Evolutionary conservation across 2,888 invertebrate genomes (phyloP).

Genomic region (Steinernema hermaphroditum): DNA sequence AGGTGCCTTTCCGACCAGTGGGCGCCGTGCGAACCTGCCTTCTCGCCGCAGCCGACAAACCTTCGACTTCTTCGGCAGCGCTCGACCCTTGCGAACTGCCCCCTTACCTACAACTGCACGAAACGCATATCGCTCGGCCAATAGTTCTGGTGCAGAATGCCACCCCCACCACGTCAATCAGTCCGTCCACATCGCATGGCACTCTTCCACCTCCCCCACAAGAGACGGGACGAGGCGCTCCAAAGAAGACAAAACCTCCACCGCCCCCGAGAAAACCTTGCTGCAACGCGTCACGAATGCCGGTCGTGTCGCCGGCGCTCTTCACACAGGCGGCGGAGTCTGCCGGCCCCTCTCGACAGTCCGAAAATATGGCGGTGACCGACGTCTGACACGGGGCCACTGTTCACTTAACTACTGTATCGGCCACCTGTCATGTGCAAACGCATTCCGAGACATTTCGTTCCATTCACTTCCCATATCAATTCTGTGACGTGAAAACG

Average conservation of each 20-base stretch:
- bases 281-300: constrained; percentile 21
- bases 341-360: neutral
- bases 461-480: constrained; percentile 21
- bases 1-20: neutral
- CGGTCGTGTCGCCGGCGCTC: neutral
- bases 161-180: constrained; percentile 14
- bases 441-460: constrained; percentile 27
- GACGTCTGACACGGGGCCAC: neutral
- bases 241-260: constrained; percentile 14
- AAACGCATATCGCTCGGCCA: constrained; percentile 8
- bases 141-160: constrained; percentile 19
- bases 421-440: neutral
- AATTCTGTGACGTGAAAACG: neutral
- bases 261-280: constrained; percentile 18
- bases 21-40: constrained; percentile 1
- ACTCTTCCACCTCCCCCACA: constrained; percentile 13
- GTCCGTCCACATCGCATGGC: constrained; percentile 15
- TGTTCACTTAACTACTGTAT: constrained; percentile 3
- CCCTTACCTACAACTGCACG: neutral
- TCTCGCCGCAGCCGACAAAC: constrained; percentile 21
- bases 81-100: neutral
- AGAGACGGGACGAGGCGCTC: neutral
- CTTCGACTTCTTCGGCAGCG: neutral
- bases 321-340: neutral
- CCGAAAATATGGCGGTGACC: constrained; percentile 13